These are phyloP conservation scores for Watsonalla cultraria DNA, from an alignment of 2,888 invertebrate species.

Conservation along the genomic window DNA sequence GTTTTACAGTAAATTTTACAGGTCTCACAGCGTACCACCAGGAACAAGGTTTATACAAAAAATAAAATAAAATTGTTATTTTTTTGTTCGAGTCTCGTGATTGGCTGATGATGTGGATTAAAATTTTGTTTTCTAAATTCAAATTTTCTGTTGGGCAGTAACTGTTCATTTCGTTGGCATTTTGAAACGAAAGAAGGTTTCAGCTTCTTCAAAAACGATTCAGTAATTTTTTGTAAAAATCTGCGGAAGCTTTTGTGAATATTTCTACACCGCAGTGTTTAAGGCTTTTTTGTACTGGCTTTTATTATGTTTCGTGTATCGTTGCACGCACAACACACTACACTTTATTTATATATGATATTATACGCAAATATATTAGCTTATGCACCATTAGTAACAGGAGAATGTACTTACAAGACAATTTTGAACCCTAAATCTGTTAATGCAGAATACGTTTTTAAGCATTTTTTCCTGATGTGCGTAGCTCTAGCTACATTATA, in stretches of 20 bases:
- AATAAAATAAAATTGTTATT: constrained; percentile 36
- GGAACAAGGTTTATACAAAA: constrained; percentile 70
- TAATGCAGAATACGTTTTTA: no score
- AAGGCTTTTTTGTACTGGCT: constrained; percentile 38
- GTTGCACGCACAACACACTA: neutral
- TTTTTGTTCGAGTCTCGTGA: constrained; percentile 55
- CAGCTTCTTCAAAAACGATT: neutral
- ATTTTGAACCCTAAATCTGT: no score
- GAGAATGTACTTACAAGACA: no score
- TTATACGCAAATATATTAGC: constrained; percentile 5
- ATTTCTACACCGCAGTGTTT: constrained; percentile 22
- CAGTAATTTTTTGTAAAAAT: neutral
- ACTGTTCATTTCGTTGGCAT: neutral
- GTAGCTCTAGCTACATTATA: no score
- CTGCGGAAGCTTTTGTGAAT: constrained; percentile 22
- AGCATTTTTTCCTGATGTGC: no score
- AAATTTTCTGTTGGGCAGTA: constrained; percentile 3
- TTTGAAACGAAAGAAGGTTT: neutral
- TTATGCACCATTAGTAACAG: no score
- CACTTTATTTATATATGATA: no score
- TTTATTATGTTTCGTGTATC: constrained; percentile 19
- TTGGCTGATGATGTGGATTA: constrained; percentile 48
- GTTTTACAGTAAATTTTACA: constrained; percentile 76
- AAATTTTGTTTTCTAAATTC: constrained; percentile 29
- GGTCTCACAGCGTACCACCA: constrained; percentile 74